Base-by-base conservation (phyloP, 2,797 vertebrate genomes). In the Astyanax mexicanus region DNA sequence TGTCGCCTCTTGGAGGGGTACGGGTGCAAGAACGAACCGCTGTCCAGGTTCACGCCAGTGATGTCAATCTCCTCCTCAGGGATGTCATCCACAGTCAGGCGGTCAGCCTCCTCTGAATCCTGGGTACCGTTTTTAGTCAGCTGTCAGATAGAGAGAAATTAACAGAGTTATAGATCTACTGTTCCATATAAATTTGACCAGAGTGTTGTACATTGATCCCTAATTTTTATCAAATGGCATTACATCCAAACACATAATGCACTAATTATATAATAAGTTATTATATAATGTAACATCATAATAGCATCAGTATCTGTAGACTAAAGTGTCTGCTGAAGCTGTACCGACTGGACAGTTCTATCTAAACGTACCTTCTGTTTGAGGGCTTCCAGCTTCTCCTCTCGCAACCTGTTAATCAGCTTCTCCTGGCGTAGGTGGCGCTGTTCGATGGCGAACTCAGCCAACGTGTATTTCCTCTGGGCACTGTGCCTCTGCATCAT, bases 381-480 rank as follows among this genome's bases (percentile, higher is more conserved):
- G 23, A 98, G 89, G 0, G 90, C 89, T 72, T 97, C 94, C 75
- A 99, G 87, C 80, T 96, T 98, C 87, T 99, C 96, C 75, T 98
- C 95, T 87, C 94, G 94, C 72, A 98, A 88, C 9, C 94, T 90
- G 80, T 94, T 94, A 76, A 94, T 94, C 0, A 98, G 83, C 65
- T 96, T 98, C 76, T 96, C 95, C 0, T 83, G 88, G 0, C 96
- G 95, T 0, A 93, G 75, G 0, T 86, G 89, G 27, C 91, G 91
- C 87, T 97, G 97, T 84, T 97, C 96, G 79, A 93, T 89, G 0
- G 94, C 93, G 38, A 98, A 98, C 88, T 98, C 97, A 0, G 95
- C 94, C 17, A 99, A 87, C 0, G 96, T 96, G 88, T 96, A 99
- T 5, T 90, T 94, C 69, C 87, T 91, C 74, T 91, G 92, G 17